phyloP scores from a whole-genome alignment of 2,113 vertebrate species.

The Pseudolaguvia tuberculata region DNA sequence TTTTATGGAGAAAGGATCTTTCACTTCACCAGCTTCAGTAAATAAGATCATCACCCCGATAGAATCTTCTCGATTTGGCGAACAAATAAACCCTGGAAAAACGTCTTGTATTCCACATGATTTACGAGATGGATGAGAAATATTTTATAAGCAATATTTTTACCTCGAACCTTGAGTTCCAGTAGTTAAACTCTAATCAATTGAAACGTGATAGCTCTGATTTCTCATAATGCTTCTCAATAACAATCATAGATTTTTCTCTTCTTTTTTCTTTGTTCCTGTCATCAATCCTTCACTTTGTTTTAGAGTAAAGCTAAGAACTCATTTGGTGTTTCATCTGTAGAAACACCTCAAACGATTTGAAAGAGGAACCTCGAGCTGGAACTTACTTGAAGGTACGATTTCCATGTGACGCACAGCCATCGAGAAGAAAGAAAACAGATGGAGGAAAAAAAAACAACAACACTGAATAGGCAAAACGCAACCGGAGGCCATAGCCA shows the following conservation, averaged over 20 bases:
- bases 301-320: constrained; percentile 37
- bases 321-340: constrained; percentile 51
- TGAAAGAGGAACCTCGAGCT: constrained; percentile 64
- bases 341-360: constrained; percentile 58
- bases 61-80: too few species aligned
- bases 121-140: constrained; percentile 8
- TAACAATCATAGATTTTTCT: constrained; percentile 1
- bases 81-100: not conserved
- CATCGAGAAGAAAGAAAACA: constrained; percentile 37
- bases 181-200: constrained; percentile 20
- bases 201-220: constrained; percentile 21
- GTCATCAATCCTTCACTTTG: not conserved
- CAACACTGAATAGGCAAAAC: constrained; percentile 41
- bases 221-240: constrained; percentile 30
- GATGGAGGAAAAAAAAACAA: constrained; percentile 40
- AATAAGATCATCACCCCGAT: too few species aligned
- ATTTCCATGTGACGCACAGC: constrained; percentile 62
- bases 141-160: constrained; percentile 35
- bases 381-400: constrained; percentile 61
- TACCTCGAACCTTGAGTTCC: not conserved
- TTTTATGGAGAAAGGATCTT: not conserved
- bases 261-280: not conserved
- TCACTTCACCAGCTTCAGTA: not conserved
- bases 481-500: constrained; percentile 47
- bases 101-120: not conserved